Evolutionary conservation across 2,113 vertebrate genomes (phyloP).

Genomic region (Stegostoma tigrinum): DNA sequence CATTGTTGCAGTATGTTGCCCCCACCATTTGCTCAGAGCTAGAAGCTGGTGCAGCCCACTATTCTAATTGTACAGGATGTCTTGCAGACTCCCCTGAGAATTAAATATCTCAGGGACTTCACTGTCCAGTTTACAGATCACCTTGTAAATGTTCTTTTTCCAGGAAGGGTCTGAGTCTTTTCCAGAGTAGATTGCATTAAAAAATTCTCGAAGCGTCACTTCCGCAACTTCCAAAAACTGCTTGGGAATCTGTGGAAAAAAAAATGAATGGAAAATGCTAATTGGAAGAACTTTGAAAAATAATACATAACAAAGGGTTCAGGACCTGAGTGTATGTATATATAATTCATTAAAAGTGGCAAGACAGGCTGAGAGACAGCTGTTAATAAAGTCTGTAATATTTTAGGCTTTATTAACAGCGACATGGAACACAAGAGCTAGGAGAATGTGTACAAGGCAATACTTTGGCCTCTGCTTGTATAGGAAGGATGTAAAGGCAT

Average conservation of each 20-base stretch:
- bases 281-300: neutral
- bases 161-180: constrained; percentile 88
- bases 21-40: neutral
- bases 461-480: too few species aligned
- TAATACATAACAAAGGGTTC: neutral
- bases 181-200: constrained; percentile 70
- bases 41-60: neutral
- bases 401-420: too few species aligned
- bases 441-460: too few species aligned
- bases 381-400: too few species aligned
- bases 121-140: constrained; percentile 93
- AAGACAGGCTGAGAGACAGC: too few species aligned
- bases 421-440: too few species aligned
- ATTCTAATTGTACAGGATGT: constrained; percentile 13
- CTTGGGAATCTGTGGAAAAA: constrained; percentile 71
- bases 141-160: constrained; percentile 98
- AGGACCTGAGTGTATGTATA: too few species aligned
- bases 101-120: constrained; percentile 86
- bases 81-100: constrained; percentile 57
- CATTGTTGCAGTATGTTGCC: neutral
- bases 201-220: constrained; percentile 86
- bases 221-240: constrained; percentile 85
- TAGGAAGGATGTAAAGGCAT: too few species aligned
- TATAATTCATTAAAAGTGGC: too few species aligned
- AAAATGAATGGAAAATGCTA: constrained; percentile 41